Conservation (phyloP, 2,888 invertebrate genomes). For the Thymelicus sylvestris region DNA sequence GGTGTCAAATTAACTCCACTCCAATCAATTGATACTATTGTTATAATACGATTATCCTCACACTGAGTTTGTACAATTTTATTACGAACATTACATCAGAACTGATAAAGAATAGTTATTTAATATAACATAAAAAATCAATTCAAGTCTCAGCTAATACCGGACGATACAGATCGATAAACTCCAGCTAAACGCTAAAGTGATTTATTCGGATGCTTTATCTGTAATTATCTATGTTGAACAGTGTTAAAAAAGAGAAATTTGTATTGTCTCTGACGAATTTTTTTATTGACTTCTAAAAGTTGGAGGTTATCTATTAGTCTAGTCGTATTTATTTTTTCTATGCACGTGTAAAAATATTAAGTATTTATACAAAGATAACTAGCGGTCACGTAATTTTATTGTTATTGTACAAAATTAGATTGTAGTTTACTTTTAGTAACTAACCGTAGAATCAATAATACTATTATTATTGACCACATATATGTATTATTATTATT, state of each 20-base stretch:
- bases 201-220: conserved; percentile 8
- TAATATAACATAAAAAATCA: background rate
- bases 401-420: conserved; percentile 3
- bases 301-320: background rate
- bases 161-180: conserved; percentile 9
- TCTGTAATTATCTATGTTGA: conserved; percentile 9
- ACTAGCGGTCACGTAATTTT: background rate
- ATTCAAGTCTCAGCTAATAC: conserved; percentile 8
- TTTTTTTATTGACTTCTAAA: background rate
- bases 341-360: conserved; percentile 11
- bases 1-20: background rate
- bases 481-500: too few relatives aligned
- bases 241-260: conserved; percentile 12
- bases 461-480: background rate
- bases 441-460: background rate
- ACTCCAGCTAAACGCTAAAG: conserved; percentile 11
- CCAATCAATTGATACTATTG: conserved; percentile 5
- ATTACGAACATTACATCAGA: background rate
- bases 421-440: conserved; percentile 4
- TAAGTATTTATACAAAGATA: conserved; percentile 9
- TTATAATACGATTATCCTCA: background rate
- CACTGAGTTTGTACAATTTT: background rate
- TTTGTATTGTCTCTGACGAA: background rate
- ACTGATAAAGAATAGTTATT: conserved; percentile 9
- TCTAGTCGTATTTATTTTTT: conserved; percentile 4